phyloP scores from a whole-genome alignment of 2,888 invertebrate genomes.

The Zygaena filipendulae region DNA sequence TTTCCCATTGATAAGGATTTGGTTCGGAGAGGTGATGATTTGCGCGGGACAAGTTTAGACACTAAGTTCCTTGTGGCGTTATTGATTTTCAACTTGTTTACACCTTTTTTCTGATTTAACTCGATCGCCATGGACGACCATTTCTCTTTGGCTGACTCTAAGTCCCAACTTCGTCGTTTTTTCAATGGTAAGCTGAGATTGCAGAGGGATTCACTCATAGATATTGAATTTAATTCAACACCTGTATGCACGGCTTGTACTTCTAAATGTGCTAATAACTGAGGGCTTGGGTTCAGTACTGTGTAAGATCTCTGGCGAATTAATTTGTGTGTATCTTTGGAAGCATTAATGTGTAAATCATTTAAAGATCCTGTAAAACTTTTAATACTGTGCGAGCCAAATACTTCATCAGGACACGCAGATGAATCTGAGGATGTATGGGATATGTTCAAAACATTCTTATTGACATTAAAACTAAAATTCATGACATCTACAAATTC shows the following conservation, averaged over 20 bases:
- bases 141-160: constrained; percentile 55
- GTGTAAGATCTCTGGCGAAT: constrained; percentile 83
- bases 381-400: constrained; percentile 38
- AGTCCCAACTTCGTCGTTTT: constrained; percentile 57
- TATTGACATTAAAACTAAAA: constrained; percentile 24
- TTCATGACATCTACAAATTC: constrained; percentile 18
- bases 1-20: constrained; percentile 6
- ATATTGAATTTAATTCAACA: constrained; percentile 53
- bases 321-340: constrained; percentile 36
- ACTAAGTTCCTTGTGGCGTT: constrained; percentile 2
- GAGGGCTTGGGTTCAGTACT: constrained; percentile 80
- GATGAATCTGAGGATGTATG: constrained; percentile 24
- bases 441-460: constrained; percentile 17
- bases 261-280: constrained; percentile 73
- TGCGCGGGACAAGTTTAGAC: constrained; percentile 1
- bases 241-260: constrained; percentile 55
- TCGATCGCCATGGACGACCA: constrained; percentile 63
- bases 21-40: constrained; percentile 11
- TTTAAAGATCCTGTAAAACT: constrained; percentile 58
- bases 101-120: constrained; percentile 28
- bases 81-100: constrained; percentile 20
- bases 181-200: constrained; percentile 35
- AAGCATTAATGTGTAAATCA: constrained; percentile 42
- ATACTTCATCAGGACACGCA: constrained; percentile 29
- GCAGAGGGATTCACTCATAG: constrained; percentile 59